Percentiles rank a stretch among this genome's conserved stretches.
Conservation (phyloP, 2,797 vertebrate species). For the Phalloptychus januarius region DNA sequence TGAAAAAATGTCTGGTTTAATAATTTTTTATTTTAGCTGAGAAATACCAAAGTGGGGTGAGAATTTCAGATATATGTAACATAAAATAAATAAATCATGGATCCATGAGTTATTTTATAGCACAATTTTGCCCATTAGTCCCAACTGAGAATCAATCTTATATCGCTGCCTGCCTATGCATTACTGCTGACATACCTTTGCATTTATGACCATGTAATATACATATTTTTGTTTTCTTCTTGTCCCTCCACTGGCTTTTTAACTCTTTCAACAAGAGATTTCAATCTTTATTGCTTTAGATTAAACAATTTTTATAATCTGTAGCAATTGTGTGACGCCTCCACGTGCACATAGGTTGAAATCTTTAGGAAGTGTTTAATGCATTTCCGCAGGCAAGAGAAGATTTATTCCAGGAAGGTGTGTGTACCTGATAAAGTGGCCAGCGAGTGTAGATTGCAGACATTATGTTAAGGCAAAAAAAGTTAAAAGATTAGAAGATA, state of each 20-base stretch:
- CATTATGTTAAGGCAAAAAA: not conserved
- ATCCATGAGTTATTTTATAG: too few species aligned
- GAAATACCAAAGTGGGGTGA: not conserved
- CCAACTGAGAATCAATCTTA: not conserved
- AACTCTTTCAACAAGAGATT: not conserved
- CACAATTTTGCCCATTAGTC: too few species aligned
- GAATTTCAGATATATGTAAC: not conserved
- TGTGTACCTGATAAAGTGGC: not conserved
- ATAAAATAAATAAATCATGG: not conserved
- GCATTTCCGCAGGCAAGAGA: not conserved
- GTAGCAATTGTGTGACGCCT: not conserved
- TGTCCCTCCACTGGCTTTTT: not conserved
- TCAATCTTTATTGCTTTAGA: not conserved
- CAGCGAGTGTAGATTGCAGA: not conserved
- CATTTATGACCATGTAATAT: not conserved
- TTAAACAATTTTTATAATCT: not conserved
- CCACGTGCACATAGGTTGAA: not conserved
- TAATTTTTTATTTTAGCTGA: not conserved
- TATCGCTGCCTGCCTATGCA: not conserved
- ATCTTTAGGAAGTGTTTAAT: not conserved
- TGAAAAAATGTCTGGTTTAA: not conserved
- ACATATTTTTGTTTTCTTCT: not conserved
- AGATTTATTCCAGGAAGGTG: not conserved
- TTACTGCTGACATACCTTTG: not conserved
- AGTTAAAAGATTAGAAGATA: not conserved